Evolutionary conservation across 2,888 invertebrate species (phyloP).

Genomic region (Andrena bicolor): DNA sequence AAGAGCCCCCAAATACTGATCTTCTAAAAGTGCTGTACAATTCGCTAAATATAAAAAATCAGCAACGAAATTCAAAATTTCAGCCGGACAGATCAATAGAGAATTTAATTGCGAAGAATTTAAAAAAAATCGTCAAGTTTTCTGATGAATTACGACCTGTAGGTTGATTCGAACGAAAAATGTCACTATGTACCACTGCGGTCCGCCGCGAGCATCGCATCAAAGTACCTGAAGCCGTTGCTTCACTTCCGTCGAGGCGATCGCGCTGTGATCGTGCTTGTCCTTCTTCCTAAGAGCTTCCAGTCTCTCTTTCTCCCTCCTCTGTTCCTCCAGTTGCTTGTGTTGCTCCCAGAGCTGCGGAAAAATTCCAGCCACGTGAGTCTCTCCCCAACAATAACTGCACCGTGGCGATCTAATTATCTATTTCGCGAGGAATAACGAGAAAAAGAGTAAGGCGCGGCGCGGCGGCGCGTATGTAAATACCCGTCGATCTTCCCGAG

Average conservation of each 20-base stretch:
- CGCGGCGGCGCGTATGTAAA: no score
- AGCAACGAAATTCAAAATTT: no score
- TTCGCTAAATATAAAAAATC: no score
- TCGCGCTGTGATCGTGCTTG: conserved; percentile 97
- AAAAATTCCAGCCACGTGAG: not conserved
- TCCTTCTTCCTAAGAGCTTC: conserved; percentile 96
- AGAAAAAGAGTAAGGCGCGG: no score
- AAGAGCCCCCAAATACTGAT: no score
- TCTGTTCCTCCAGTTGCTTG: conserved; percentile 92
- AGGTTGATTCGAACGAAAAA: not conserved
- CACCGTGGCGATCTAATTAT: not conserved
- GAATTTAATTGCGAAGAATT: no score
- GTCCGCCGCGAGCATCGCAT: not conserved
- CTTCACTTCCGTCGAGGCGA: conserved; percentile 98
- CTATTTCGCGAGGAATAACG: not conserved
- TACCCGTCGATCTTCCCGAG: no score
- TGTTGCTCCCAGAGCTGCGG: conserved; percentile 96
- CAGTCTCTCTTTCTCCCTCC: conserved; percentile 92
- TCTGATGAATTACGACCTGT: not conserved
- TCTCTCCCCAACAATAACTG: no score
- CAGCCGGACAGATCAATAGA: no score
- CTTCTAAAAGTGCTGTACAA: no score
- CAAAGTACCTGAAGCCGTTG: conserved; percentile 93
- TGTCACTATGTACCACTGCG: not conserved
- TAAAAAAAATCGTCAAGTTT: no score